Base-by-base conservation (phyloP, 2,888 invertebrate genomes). In the Nomada ferruginata region DNA sequence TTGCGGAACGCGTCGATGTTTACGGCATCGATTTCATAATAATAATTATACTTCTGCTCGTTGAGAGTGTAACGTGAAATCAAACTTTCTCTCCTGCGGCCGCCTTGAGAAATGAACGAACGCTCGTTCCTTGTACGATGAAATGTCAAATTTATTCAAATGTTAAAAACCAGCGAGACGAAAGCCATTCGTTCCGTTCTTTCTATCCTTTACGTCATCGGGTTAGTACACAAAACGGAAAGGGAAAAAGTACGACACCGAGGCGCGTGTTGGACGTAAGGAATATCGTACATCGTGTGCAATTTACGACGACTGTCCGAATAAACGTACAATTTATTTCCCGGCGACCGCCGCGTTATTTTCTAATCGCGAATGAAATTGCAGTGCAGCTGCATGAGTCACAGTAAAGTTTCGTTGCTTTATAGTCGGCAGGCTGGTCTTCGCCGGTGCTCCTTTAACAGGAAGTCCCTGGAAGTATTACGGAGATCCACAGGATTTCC, bases 21-120 rank as follows among this genome's bases (percentile, higher is more conserved):
- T 84, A 86, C 75, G 78, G 84, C 86, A 78, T 83, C 83, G 77
- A 76, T 87, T 87, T 86, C 83, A 85, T 85, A 85, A 85, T 86
- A 82, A 84, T 85, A 85, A 84, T 87, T 85, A 84, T 75, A 87
- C 79, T 75, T 84, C 69, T 81, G 80, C 78, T 76, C 57, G 65
- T 78, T 73, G 81, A 74, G 78, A 84, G 83, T 76, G 76, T 68
- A 84, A 79, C 84, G 84, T 79, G 84, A 85, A 87, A 87, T 82
- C 65, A 59, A 79, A 87, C 87, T 87, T 87, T 87, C 87, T 87
- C 84, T 85, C 76, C 23, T 69, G 72, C 26, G 76, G 42, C 76
- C 69, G 81, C 85, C 82, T 87, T 83, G 85, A 78, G 87, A 83
- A 82, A 85, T 77, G 70, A 75, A 26, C 73, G 64, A 72, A 69